Evolutionary conservation across 2,888 invertebrate genomes (phyloP), one percentile per base, ranked within the genome.

Genomic region (Noctua janthe): DNA sequence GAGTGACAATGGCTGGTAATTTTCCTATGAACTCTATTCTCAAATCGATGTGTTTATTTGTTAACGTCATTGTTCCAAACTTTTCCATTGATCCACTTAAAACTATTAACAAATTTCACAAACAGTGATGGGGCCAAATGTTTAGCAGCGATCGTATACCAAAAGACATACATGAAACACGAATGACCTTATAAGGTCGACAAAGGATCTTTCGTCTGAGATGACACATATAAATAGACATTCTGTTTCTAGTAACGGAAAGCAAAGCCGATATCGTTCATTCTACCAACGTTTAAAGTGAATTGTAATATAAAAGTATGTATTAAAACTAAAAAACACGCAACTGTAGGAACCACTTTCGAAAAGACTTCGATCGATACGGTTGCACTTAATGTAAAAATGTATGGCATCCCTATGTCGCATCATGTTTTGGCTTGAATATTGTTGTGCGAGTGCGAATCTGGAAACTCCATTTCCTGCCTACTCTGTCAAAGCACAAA

Each of bases 401-500:
- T 54, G 7, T 29, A 17, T 35, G 6, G 17, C 49, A 49, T 49
- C 23, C 6, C 1, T 11, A 17, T 35, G 10, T 51, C 2, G 2
- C 6, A 17, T n/a, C 1, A 51, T 29, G 0, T 15, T n/a, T 47
- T 2, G 47, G 6, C 35, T 8, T 1, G 0, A 64, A 17, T 5
- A 29, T 29, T 17, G 4, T 49, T 29, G 4, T 35, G 1, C 2
- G 0, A 39, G 4, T 35, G 1, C 2, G 0, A 39, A 5, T 66
- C 29, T 15, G 1, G 39, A 13, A 1, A 1, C 51, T 85, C 70
- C 80, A 76, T 84, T 73, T 51, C 1, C 1, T 70, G 7, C 17
- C 59, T 71, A 66, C 39, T 85, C 84, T 62, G 70, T 47, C 35
- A n/a, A 8, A 10, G 35, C 35, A 13, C 54, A 80, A 89, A 89